Conservation (phyloP, 2,113 vertebrate species). For the Cyphomyrus plagiostoma region DNA sequence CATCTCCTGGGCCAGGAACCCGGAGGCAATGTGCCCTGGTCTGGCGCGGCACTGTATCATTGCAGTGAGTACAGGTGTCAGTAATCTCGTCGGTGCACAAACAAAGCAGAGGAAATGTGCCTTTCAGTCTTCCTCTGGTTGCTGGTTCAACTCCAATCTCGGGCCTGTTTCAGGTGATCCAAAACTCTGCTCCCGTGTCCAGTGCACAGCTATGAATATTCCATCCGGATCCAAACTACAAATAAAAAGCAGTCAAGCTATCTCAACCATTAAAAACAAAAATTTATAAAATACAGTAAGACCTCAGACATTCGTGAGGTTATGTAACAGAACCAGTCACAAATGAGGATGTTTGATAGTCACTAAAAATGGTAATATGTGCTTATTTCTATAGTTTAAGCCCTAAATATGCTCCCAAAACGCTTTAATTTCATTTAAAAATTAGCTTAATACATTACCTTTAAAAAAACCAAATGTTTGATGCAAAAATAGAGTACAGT, state of each 20-base stretch:
- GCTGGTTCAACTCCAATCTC: background rate
- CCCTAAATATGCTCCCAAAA: too few relatives aligned
- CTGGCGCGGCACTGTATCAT: background rate
- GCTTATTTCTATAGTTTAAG: too few relatives aligned
- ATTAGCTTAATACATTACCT: too few relatives aligned
- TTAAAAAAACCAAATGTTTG: too few relatives aligned
- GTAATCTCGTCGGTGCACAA: background rate
- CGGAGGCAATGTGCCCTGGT: background rate
- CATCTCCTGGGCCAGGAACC: background rate
- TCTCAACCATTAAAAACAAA: background rate
- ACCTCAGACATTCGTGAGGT: too few relatives aligned
- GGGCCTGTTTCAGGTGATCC: conserved; percentile 83
- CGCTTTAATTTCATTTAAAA: too few relatives aligned
- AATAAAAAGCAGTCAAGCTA: conserved; percentile 31
- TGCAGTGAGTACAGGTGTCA: background rate
- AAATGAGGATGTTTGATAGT: too few relatives aligned
- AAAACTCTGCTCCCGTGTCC: conserved; percentile 78
- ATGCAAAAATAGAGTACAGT: too few relatives aligned
- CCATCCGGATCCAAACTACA: conserved; percentile 90
- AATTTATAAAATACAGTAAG: background rate
- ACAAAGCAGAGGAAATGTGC: background rate
- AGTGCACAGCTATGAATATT: conserved; percentile 88
- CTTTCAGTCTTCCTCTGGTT: background rate
- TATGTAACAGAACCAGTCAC: too few relatives aligned
- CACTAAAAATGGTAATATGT: too few relatives aligned